Base-by-base conservation (phyloP, 2,113 vertebrate species). In the Grammomys surdaster region DNA sequence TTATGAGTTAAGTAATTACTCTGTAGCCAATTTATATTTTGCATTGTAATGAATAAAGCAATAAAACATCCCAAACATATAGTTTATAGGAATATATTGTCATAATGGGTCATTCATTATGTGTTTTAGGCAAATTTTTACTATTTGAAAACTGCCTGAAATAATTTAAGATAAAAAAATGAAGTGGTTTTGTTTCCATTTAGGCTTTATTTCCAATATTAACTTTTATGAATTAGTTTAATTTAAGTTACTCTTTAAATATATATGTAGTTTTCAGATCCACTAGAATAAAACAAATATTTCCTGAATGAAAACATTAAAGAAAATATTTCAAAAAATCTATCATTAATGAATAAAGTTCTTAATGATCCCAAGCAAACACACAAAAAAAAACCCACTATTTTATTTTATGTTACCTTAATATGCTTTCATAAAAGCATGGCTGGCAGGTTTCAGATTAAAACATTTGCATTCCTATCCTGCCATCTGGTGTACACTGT, bases 401-500 rank as follows among this genome's bases (percentile, higher is more conserved):
- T 87, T 24, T 54, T 87, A n/a, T 13, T 43, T 69, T 51, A 51
- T 31, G 56, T 13, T 80, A n/a, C 1, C 7, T 67, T 33, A 86
- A 33, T 19, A 67, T 20, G 28, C 60, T 70, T 89, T 94, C 16
- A 4, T 46, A 76, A 67, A 92, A 70, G 0, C 7, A 63, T 90
- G 72, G 4, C 60, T 26, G n/a, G 5, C 7, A 16, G 2, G 1
- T 1, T 31, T 19, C 22, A 78, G 26, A 72, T 2, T 87, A 46
- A 93, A 88, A 86, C 3, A 97, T 97, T 96, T 97, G 56, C 13
- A 17, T 1, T 81, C 60, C 40, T 94, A 5, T 88, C 28, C 97
- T 98, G 98, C 75, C 98, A 94, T 96, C 98, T 97, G 93, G 96
- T 98, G 98, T 97, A 24, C 17, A 67, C 33, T 92, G 10, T n/a